A percentile compares a stretch with the other conserved stretches of the same genome.
Conservation (phyloP, 2,888 invertebrate species). For the Aricia artaxerxes region DNA sequence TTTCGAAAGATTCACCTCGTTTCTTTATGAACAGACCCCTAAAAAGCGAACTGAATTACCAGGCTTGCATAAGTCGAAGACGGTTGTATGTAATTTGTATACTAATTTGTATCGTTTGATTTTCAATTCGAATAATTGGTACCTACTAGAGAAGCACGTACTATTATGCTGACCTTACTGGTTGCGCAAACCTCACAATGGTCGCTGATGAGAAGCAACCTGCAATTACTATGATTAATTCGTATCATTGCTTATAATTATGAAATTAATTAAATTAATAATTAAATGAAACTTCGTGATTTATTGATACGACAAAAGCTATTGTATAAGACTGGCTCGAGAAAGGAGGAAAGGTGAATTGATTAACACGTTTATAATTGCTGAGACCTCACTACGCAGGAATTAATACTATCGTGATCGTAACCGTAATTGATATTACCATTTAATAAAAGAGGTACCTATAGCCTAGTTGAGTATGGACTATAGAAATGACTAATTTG, state of each 20-base stretch:
- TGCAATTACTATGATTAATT: conserved; percentile 18
- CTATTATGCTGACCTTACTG: neutral
- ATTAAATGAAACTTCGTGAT: conserved; percentile 5
- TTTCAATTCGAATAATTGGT: conserved; percentile 63
- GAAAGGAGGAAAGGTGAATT: conserved; percentile 10
- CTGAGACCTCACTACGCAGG: neutral
- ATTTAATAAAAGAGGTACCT: neutral
- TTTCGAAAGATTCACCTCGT: too few relatives aligned
- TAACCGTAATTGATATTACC: neutral
- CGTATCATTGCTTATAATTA: conserved; percentile 26
- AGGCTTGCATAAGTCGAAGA: conserved; percentile 47
- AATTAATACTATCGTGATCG: neutral
- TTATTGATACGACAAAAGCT: conserved; percentile 22
- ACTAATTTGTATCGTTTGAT: conserved; percentile 55
- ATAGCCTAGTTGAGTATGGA: neutral
- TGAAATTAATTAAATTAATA: conserved; percentile 7
- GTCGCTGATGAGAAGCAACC: conserved; percentile 5
- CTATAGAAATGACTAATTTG: too few relatives aligned
- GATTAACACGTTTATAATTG: neutral
- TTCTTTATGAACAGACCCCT: neutral
- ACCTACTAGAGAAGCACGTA: conserved; percentile 43
- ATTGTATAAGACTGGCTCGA: conserved; percentile 12
- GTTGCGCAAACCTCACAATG: conserved; percentile 28
- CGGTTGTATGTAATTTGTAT: conserved; percentile 1
- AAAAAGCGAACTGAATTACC: neutral